Conservation (phyloP, 2,113 vertebrate genomes). For the Chionomys nivalis region DNA sequence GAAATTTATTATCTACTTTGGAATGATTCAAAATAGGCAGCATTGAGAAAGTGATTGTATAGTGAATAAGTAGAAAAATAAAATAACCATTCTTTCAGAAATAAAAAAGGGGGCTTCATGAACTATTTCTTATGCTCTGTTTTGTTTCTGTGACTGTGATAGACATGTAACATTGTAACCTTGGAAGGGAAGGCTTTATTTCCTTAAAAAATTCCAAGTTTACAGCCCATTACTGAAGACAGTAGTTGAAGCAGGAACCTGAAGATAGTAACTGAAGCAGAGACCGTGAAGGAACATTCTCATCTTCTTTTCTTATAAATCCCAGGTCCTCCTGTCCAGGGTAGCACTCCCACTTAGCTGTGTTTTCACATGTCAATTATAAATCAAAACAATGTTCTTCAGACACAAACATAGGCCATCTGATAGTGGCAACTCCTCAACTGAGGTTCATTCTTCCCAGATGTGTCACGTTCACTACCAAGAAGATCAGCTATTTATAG, state of each 20-base stretch:
- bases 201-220: neutral
- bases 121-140: neutral
- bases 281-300: neutral
- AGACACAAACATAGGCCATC: neutral
- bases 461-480: neutral
- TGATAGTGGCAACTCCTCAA: neutral
- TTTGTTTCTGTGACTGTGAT: neutral
- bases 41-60: neutral
- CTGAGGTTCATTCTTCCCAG: too few species aligned
- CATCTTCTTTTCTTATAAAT: neutral
- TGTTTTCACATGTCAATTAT: neutral
- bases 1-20: neutral
- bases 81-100: neutral
- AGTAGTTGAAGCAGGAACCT: neutral
- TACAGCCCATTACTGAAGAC: neutral
- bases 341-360: too few species aligned
- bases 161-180: too few species aligned
- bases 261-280: neutral
- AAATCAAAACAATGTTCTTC: neutral
- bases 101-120: neutral
- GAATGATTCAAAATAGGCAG: neutral
- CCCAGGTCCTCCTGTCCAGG: neutral
- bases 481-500: neutral
- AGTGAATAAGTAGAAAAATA: slow-evolving; percentile 12
- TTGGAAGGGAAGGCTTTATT: neutral